phyloP scores from a whole-genome alignment of 2,888 invertebrate genomes.

The Lycia hirtaria region DNA sequence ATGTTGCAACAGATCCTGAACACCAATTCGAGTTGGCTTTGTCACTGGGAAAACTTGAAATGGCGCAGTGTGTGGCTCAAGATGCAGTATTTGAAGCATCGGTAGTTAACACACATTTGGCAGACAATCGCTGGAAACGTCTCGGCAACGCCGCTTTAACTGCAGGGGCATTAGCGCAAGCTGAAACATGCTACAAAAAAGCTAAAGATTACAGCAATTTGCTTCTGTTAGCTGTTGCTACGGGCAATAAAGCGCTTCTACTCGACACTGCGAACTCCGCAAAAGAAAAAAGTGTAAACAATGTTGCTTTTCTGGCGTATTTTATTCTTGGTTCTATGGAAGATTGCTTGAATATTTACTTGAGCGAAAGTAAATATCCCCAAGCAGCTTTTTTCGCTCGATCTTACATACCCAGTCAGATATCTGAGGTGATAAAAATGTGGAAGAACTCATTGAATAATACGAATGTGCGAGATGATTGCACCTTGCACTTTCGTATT shows the following conservation, averaged over 20 bases:
- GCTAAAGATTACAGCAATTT: constrained; percentile 10
- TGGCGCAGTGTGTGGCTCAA: background rate
- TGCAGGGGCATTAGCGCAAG: background rate
- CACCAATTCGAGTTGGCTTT: constrained; percentile 16
- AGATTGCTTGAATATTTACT: constrained; percentile 4
- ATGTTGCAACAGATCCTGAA: background rate
- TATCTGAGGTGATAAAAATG: constrained; percentile 28
- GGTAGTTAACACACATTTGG: background rate
- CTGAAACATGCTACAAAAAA: constrained; percentile 4
- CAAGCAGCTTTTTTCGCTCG: constrained; percentile 36
- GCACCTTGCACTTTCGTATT: too few species aligned
- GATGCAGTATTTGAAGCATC: background rate
- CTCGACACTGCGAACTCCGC: background rate
- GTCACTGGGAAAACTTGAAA: constrained; percentile 7
- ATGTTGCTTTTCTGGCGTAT: constrained; percentile 18
- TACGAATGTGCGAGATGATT: constrained; percentile 16
- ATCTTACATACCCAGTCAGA: constrained; percentile 30
- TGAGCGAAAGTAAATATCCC: background rate
- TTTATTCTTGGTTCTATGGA: background rate
- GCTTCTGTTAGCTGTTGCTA: constrained; percentile 3
- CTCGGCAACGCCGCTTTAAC: constrained; percentile 1
- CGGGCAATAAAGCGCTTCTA: background rate
- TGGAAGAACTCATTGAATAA: constrained; percentile 33
- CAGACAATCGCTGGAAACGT: constrained; percentile 8
- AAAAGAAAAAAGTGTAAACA: background rate